Evolutionary conservation across 2,113 vertebrate genomes (phyloP), one percentile per base, ranked within the genome.

Genomic region (Xiphophorus couchianus): DNA sequence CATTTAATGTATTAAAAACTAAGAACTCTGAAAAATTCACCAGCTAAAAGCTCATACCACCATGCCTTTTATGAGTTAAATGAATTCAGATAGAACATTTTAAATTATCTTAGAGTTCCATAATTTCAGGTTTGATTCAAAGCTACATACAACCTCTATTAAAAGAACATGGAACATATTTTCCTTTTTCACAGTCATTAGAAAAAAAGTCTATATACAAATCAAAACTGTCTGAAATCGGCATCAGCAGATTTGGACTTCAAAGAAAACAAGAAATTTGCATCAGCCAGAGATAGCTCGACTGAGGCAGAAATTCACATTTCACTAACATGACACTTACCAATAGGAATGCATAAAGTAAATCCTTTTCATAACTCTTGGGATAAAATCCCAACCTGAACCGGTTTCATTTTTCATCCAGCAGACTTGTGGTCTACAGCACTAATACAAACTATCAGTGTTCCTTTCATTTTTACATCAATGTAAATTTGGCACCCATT

Each of bases 311-410:
- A 54, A 54, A 8, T 54, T 3, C 51, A 54, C 17, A 54, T 25
- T 54, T 71, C 88, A 77, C 85, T 44, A 44, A 44, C 42, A 44
- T 44, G 42, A 89, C 84, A 85, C 35, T 37, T 81, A 92, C 89
- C 86, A 91, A 86, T 81, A 84, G 84, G 75, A 90, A 83, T 80
- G 31, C 71, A 74, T 74, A 58, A 82, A 73, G 78, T 83, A 84
- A 93, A 93, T 89, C 84, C 86, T 69, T 78, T 76, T 83, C 71
- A 84, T 28, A 69, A 74, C 83, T 83, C 85, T 85, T n/a, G 8
- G 10, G 8, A n/a, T 9, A 58, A 58, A 58, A 58, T 58, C 8
- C 7, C 51, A 58, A n/a, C 51, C 51, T 58, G 51, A 25, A 58
- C 22, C 25, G 3, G 51, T 58, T 80, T 88, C 80, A 77, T 83